Percentiles rank a stretch among this genome's conserved stretches.
Conservation (phyloP, 2,113 vertebrate species). For the Sigmodon hispidus region DNA sequence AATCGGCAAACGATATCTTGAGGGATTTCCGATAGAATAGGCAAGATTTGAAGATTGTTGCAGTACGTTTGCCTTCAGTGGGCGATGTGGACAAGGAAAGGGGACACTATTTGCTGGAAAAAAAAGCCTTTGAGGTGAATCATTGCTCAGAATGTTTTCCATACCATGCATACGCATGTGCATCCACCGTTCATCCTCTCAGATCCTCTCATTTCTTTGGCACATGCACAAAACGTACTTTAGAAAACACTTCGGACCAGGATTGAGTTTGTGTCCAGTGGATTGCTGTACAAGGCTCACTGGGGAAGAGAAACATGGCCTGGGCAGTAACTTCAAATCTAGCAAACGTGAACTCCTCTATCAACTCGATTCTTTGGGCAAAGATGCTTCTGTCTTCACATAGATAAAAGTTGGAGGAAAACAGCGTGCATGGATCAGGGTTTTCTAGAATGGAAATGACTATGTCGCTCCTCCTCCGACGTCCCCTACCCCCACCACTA, state of each 20-base stretch:
- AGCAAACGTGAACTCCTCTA: background rate
- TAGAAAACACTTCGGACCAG: conserved; percentile 34
- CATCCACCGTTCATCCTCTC: conserved; percentile 17
- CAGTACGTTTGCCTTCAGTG: conserved; percentile 70
- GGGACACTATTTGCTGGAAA: conserved; percentile 67
- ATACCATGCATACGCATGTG: background rate
- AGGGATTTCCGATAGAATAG: conserved; percentile 29
- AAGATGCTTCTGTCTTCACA: conserved; percentile 1
- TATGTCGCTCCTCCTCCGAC: conserved; percentile 65
- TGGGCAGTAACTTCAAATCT: conserved; percentile 19
- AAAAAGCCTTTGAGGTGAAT: conserved; percentile 66
- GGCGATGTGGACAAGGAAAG: conserved; percentile 27
- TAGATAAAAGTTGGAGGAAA: conserved; percentile 37
- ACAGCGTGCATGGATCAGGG: background rate
- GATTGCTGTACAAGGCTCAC: background rate
- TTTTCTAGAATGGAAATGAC: conserved; percentile 53
- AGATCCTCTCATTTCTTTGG: conserved; percentile 64
- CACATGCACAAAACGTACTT: conserved; percentile 59
- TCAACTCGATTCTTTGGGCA: background rate
- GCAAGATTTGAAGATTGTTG: conserved; percentile 58
- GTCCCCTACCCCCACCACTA: background rate
- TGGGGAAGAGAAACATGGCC: background rate
- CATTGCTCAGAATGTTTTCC: conserved; percentile 62
- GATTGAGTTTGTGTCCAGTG: background rate
- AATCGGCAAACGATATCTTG: background rate